These are phyloP conservation scores for Castor canadensis DNA, from an alignment of 2,113 vertebrate genomes.

Conservation along the genomic window DNA sequence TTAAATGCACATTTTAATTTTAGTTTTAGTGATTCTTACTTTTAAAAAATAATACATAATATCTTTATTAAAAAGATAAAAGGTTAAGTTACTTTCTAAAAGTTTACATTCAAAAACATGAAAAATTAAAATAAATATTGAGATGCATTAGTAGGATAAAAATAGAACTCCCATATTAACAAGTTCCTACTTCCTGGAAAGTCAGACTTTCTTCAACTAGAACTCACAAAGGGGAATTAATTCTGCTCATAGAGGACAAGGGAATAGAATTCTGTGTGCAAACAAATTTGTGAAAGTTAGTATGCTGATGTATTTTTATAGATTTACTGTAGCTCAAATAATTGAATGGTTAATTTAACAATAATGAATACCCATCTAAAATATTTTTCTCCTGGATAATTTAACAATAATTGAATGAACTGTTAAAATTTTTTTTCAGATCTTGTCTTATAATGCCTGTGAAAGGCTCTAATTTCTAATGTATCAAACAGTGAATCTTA, in stretches of 20 bases:
- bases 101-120: neutral
- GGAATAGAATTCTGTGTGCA: conserved; percentile 28
- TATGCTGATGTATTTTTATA: conserved; percentile 33
- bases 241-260: neutral
- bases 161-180: neutral
- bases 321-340: conserved; percentile 48
- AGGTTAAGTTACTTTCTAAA: neutral
- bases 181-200: conserved; percentile 35
- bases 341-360: conserved; percentile 42
- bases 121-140: neutral
- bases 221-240: conserved; percentile 50
- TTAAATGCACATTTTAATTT: neutral
- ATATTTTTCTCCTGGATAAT: neutral
- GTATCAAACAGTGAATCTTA: neutral
- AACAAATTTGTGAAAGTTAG: conserved; percentile 42
- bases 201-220: conserved; percentile 44
- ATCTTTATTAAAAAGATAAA: neutral
- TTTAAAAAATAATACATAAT: neutral
- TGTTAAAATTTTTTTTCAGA: conserved; percentile 9
- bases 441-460: conserved; percentile 19
- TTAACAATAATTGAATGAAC: conserved; percentile 49
- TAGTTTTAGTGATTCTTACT: neutral
- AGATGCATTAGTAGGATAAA: neutral
- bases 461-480: conserved; percentile 48
- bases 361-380: neutral